These are phyloP conservation scores for Gallinago paraguaiae DNA, from an alignment of 2,113 vertebrate species.

Conservation along the genomic window DNA sequence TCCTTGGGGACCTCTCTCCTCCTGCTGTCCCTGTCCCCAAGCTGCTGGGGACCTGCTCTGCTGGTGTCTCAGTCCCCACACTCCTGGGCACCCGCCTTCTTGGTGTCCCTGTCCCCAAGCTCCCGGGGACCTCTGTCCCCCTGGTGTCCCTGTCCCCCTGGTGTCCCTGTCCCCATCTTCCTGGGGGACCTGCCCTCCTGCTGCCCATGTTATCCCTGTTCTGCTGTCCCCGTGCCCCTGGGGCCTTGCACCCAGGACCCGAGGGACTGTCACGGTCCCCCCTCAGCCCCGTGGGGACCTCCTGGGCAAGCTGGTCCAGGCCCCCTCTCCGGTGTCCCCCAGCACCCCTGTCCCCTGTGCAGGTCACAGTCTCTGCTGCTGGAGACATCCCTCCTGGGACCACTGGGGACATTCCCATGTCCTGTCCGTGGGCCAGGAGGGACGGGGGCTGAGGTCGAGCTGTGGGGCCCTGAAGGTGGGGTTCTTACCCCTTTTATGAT, in stretches of 20 bases:
- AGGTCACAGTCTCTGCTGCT: neutral
- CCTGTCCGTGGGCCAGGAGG: neutral
- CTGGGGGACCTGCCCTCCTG: neutral
- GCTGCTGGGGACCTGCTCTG: neutral
- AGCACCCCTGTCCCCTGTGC: neutral
- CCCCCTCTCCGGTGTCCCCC: neutral
- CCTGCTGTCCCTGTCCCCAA: neutral
- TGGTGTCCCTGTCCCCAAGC: neutral
- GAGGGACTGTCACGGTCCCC: accelerated
- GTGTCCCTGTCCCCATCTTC: neutral
- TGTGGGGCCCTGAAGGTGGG: neutral
- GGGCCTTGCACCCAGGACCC: neutral
- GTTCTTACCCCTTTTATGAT: neutral
- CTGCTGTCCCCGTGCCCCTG: neutral
- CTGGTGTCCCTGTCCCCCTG: neutral
- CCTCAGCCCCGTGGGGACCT: neutral
- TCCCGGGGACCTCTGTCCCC: too few relatives aligned
- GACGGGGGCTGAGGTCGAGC: neutral
- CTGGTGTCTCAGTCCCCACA: neutral
- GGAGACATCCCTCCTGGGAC: neutral
- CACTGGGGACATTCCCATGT: accelerated
- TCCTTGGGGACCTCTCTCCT: neutral
- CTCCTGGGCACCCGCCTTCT: neutral
- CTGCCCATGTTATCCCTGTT: neutral
- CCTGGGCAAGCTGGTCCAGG: neutral